These are phyloP conservation scores for Rhingia rostrata DNA, from an alignment of 2,888 invertebrate genomes.

Conservation along the genomic window DNA sequence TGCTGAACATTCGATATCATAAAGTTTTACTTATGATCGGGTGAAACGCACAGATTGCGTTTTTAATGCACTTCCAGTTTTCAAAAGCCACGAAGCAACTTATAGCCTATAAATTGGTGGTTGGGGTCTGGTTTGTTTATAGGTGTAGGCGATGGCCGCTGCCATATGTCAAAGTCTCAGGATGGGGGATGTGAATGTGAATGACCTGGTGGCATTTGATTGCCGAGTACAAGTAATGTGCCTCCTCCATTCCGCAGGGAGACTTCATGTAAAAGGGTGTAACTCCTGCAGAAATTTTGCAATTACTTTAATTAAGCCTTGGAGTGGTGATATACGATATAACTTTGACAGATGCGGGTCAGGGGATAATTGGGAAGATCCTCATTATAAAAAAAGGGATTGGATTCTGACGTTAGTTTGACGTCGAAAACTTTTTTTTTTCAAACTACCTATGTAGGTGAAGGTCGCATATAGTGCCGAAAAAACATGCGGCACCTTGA, in stretches of 20 bases:
- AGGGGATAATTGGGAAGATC: not conserved
- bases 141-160: not conserved
- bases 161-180: conserved; percentile 28
- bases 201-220: conserved; percentile 40
- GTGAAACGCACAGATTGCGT: conserved; percentile 41
- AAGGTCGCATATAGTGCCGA: too few species aligned
- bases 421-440: too few species aligned
- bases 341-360: conserved; percentile 15
- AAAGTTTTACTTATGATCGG: conserved; percentile 42
- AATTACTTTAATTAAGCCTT: conserved; percentile 34
- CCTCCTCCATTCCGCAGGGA: not conserved
- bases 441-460: too few species aligned
- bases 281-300: conserved; percentile 9
- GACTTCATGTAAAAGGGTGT: not conserved
- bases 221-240: not conserved
- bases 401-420: too few species aligned
- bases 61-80: conserved; percentile 42
- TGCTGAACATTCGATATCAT: not conserved
- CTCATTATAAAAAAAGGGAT: not conserved
- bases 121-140: not conserved
- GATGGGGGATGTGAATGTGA: conserved; percentile 1
- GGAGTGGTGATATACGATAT: not conserved
- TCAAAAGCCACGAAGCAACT: not conserved
- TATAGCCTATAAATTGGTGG: not conserved
- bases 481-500: too few species aligned